Conservation (phyloP, 92 coral and sea anemone genomes). For the Heliopora coerulea region DNA sequence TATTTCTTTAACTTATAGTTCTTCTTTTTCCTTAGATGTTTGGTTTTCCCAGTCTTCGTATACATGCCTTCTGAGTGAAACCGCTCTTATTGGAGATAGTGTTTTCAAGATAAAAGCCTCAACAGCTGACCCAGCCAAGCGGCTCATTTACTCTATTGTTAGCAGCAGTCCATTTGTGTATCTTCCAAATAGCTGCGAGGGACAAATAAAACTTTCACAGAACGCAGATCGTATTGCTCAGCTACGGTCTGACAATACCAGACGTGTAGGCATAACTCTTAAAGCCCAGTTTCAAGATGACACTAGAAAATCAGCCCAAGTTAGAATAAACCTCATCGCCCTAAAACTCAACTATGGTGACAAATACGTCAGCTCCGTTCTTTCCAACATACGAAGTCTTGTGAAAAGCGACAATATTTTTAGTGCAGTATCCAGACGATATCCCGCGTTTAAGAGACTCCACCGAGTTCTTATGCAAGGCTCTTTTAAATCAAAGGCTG, state of each 20-base stretch:
- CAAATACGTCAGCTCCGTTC: background rate
- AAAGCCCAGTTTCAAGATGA: background rate
- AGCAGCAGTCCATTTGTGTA: background rate
- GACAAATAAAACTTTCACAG: background rate
- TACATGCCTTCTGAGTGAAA: background rate
- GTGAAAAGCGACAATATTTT: background rate
- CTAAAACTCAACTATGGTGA: too few relatives aligned
- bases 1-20: too few relatives aligned
- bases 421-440: background rate
- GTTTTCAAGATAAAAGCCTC: background rate
- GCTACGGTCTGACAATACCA: too few relatives aligned
- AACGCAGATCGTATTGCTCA: background rate
- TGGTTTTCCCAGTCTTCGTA: background rate
- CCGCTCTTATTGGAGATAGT: background rate
- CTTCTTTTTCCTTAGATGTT: background rate
- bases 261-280: background rate
- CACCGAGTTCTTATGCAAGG: background rate
- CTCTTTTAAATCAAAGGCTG: background rate
- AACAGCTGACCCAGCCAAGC: background rate
- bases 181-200: background rate
- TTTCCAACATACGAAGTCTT: background rate
- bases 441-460: background rate
- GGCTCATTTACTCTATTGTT: background rate
- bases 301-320: background rate
- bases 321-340: background rate